These are phyloP conservation scores for Mycetomoellerius zeteki DNA, from an alignment of 1,140 invertebrate genomes.

Conservation along the genomic window DNA sequence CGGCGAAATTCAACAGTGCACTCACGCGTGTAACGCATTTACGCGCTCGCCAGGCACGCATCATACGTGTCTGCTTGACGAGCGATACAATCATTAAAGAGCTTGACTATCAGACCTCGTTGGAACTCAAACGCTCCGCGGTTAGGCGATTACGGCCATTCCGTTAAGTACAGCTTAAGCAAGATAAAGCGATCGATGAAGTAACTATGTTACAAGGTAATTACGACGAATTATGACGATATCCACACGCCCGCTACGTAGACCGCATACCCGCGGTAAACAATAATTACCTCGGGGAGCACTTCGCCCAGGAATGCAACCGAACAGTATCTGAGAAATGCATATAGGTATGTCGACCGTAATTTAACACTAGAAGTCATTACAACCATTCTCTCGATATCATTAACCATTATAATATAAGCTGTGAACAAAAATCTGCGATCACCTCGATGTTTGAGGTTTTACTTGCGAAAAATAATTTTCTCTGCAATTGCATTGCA, in stretches of 20 bases:
- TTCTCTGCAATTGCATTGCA: neutral
- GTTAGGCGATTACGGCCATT: conserved; percentile 67
- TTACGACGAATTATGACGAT: conserved; percentile 79
- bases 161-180: conserved; percentile 63
- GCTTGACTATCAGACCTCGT: conserved; percentile 62
- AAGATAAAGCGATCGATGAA: conserved; percentile 77
- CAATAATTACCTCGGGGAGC: conserved; percentile 78
- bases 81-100: conserved; percentile 66
- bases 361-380: conserved; percentile 78
- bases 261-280: conserved; percentile 73
- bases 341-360: conserved; percentile 64
- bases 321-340: conserved; percentile 70
- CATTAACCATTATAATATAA: conserved; percentile 61
- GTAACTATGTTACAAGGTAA: conserved; percentile 78
- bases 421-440: conserved; percentile 13
- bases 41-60: conserved; percentile 50
- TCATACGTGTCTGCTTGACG: conserved; percentile 34
- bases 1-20: conserved; percentile 9
- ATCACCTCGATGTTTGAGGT: neutral
- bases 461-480: conserved; percentile 42
- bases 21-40: conserved; percentile 29
- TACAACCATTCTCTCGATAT: conserved; percentile 68
- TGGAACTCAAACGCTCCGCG: conserved; percentile 65
- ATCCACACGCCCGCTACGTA: conserved; percentile 62
- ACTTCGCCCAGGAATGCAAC: conserved; percentile 66